phyloP scores from a whole-genome alignment of 2,113 vertebrate species.

The Ascaphus truei region DNA sequence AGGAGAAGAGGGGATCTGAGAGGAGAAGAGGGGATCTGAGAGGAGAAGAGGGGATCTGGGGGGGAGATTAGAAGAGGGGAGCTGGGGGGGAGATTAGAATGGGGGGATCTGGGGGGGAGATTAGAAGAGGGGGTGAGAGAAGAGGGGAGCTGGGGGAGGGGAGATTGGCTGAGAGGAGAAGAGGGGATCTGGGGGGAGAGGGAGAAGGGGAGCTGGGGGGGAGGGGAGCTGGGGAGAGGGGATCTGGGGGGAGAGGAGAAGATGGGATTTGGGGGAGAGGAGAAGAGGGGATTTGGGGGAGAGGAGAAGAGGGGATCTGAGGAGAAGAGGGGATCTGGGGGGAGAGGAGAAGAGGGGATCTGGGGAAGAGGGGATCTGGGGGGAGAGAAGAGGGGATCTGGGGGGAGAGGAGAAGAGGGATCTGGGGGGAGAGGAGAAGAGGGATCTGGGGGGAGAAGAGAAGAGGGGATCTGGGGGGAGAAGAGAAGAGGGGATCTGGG shows the following conservation, averaged over 20 bases:
- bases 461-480: constrained; percentile 51
- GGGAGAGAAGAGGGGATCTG: too few relatives aligned
- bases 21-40: constrained; percentile 42
- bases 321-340: too few relatives aligned
- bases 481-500: constrained; percentile 41
- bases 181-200: constrained; percentile 52
- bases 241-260: neutral
- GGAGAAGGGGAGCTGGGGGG: constrained; percentile 53
- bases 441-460: constrained; percentile 63
- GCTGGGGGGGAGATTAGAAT: neutral
- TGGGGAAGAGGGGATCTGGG: too few relatives aligned
- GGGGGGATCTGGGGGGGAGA: constrained; percentile 52
- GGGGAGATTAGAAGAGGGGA: neutral
- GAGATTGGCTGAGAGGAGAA: constrained; percentile 35
- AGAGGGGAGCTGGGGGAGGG: constrained; percentile 55
- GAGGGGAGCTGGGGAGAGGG: neutral
- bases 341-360: too few relatives aligned
- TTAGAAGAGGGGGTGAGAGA: constrained; percentile 1
- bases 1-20: constrained; percentile 51
- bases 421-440: constrained; percentile 65
- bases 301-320: neutral
- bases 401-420: constrained; percentile 55
- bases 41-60: neutral
- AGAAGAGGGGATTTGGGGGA: neutral
- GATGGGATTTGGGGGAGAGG: neutral